Base-by-base conservation (phyloP, 1,140 invertebrate species). In the Formica selysi region DNA sequence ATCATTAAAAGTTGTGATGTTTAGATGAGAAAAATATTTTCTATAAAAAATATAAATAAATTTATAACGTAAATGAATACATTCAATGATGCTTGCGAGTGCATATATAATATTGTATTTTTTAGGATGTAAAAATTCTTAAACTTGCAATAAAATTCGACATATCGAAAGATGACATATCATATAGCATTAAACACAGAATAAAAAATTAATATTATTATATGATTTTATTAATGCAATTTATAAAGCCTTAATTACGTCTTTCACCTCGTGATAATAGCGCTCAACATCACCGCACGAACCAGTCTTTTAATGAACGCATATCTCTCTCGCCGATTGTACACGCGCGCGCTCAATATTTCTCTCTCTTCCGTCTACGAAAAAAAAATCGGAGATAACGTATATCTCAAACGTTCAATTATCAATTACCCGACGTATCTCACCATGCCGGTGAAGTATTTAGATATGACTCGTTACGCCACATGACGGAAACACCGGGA, bases 381-480 rank as follows among this genome's bases (percentile, higher is more conserved):
- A 51, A 19, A 51, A 19, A 74, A 83, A 83, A 74, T 83, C 54
- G 54, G 38, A 51, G 68, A 83, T 83, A 83, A 83, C 68, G 79
- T 83, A 74, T 83, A 73, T 83, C 68, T 79, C 11, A 48, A 51
- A 76, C 87, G 51, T 51, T 88, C 87, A 86, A 88, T 88, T 89
- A 88, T 89, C 87, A 89, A 89, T 88, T 88, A 89, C 57, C 73
- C 62, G 88, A 68, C 84, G 81, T 85, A 78, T 85, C 48, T 32
- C 73, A 29, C 44, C 61, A 41, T 36, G 70, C 3, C 59, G 13
- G 26, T 22, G 76, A 29, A 36, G 48, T 44, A 70, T 64, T 57
- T 70, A 76, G 54, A 68, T 54, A 57, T 59, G 81, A 61, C 74
- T 85, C 73, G 81, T 85, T 85, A 78, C 73, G 70, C 81, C 78